Evolutionary conservation across 2,888 invertebrate genomes (phyloP), one percentile per base, ranked within the genome.

Genomic region (Pharmacophagus antenor): DNA sequence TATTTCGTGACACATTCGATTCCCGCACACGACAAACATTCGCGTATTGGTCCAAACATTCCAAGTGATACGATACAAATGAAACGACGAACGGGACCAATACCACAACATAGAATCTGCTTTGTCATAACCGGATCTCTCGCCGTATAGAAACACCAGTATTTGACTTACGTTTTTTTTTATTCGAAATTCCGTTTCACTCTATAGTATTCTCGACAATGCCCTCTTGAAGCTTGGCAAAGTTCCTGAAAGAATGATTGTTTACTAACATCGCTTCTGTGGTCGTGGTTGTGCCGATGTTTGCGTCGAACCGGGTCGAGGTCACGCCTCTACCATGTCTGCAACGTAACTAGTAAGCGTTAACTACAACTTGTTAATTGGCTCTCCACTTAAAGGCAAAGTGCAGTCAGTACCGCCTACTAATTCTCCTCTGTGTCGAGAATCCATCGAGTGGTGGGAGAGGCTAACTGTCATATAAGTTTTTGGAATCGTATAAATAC

Each of bases 231-330:
- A 31, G 25, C 42, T 59, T 54, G 59, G 59, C 59, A 59, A 54
- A 44, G 54, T 59, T 59, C 59, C 59, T 59, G 54, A 48, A 54
- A 59, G 50, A 53, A 49, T 50, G 27, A 50, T 54, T 54, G 59
- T 59, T 59, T 59, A 59, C 59, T 21, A 53, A 54, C 54, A 44
- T 41, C n/a, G 54, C 27, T 53, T 56, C 42, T 22, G 27, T 44
- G 21, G 41, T 18, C 44, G 41, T 18, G 41, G 48, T 12, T 22
- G 25, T 49, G 25, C 1, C 42, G 31, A 27, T 54, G 50, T 42
- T 42, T 17, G 23, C 17, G 12, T 49, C 22, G 7, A 50, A 54
- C 42, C 44, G 50, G 50, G 61, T 57, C 57, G 53, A 57, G 61
- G 42, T 42, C 59, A 41, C 23, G 17, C 8, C 17, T 48, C 22